Conservation (phyloP, 2,888 invertebrate species). For the Ennomos quercinarius region DNA sequence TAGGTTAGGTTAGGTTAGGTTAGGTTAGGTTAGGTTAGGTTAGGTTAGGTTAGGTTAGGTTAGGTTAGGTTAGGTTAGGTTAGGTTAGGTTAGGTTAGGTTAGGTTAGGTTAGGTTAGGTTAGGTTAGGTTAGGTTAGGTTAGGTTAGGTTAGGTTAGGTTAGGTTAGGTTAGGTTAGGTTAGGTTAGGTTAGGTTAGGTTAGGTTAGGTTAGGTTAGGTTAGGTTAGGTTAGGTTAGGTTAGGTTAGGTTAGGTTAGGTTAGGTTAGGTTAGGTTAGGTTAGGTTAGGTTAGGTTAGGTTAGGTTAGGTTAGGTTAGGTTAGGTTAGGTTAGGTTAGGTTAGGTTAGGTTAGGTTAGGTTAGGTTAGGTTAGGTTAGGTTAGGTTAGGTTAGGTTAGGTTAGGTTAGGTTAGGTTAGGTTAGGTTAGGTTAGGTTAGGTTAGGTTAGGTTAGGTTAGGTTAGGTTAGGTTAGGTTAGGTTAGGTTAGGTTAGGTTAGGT, state of each 20-base stretch:
- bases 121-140: conserved; percentile 23
- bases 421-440: conserved; percentile 19
- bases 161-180: conserved; percentile 28
- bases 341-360: conserved; percentile 29
- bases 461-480: conserved; percentile 29
- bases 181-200: conserved; percentile 19
- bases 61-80: conserved; percentile 17
- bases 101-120: conserved; percentile 17
- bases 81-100: conserved; percentile 17
- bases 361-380: conserved; percentile 19
- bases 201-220: conserved; percentile 19
- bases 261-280: conserved; percentile 19
- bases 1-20: conserved; percentile 19
- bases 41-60: conserved; percentile 17
- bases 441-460: conserved; percentile 22
- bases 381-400: conserved; percentile 19
- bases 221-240: conserved; percentile 19
- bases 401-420: conserved; percentile 19
- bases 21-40: conserved; percentile 17
- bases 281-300: conserved; percentile 19
- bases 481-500: conserved; percentile 21
- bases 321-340: conserved; percentile 22
- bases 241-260: conserved; percentile 19
- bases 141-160: conserved; percentile 20
- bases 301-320: conserved; percentile 19